Percentiles rank a stretch among this genome's conserved stretches.
These are phyloP conservation scores for Formicarius rufipectus DNA, from an alignment of 2,113 vertebrate species.

Conservation along the genomic window DNA sequence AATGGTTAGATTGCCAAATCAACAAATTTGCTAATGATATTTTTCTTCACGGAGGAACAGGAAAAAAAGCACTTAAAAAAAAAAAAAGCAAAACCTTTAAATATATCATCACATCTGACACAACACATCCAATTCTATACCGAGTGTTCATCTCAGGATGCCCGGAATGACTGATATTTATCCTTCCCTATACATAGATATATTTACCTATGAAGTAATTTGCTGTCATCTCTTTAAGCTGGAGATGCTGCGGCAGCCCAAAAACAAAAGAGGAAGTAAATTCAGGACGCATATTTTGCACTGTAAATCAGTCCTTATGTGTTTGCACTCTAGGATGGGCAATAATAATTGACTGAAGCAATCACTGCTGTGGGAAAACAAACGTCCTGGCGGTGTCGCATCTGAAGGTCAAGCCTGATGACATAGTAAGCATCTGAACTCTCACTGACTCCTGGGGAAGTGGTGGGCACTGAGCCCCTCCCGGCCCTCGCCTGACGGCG, in stretches of 20 bases:
- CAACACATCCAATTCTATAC: not conserved
- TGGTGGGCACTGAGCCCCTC: not conserved
- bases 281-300: conserved; percentile 39
- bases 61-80: not conserved
- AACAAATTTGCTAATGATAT: not conserved
- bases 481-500: not conserved
- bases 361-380: conserved; percentile 65
- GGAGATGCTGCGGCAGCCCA: not conserved
- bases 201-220: not conserved
- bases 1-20: not conserved
- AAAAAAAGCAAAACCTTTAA: not conserved
- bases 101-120: not conserved
- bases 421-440: conserved; percentile 57
- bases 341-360: conserved; percentile 62
- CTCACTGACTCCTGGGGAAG: conserved; percentile 32
- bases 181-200: not conserved
- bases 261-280: conserved; percentile 4
- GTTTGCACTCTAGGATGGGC: conserved; percentile 35
- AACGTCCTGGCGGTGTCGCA: not conserved
- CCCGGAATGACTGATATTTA: not conserved
- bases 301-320: conserved; percentile 55
- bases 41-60: not conserved
- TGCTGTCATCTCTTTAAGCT: not conserved
- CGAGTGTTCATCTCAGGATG: not conserved
- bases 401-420: conserved; percentile 58